Evolutionary conservation across 2,113 vertebrate species (phyloP).

Genomic region (Suricata suricatta): DNA sequence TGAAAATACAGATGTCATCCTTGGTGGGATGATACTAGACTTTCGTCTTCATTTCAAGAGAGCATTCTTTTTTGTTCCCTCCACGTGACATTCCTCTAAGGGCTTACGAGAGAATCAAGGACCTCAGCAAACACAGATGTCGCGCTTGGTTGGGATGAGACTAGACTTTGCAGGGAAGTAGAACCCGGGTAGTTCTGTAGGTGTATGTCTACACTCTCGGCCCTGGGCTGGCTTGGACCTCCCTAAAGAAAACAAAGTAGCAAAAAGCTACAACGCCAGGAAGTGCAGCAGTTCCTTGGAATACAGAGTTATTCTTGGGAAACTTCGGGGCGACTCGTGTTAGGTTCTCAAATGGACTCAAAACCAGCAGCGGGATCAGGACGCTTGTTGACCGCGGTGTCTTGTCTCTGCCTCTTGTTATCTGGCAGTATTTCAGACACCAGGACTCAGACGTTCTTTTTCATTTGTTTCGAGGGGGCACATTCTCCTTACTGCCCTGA

Average conservation of each 20-base stretch:
- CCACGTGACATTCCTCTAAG: neutral
- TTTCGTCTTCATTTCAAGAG: constrained; percentile 34
- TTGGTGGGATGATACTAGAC: neutral
- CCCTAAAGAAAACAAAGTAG: neutral
- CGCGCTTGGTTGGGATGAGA: neutral
- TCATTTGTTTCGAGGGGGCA: neutral
- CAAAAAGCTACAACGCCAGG: neutral
- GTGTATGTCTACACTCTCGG: neutral
- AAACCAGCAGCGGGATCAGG: neutral
- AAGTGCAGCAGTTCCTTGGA: neutral
- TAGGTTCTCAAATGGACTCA: neutral
- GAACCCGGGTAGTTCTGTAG: neutral
- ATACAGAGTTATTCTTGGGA: neutral
- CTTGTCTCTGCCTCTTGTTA: neutral
- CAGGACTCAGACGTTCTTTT: neutral
- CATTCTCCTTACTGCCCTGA: neutral
- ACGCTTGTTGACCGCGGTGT: neutral
- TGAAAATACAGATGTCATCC: neutral
- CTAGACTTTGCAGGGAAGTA: neutral
- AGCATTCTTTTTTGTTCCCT: constrained; percentile 13
- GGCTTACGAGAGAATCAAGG: neutral
- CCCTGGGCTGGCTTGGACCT: neutral
- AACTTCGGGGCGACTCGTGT: neutral
- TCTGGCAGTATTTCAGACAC: neutral
- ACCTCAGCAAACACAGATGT: neutral